Evolutionary conservation across 1,140 invertebrate species (phyloP), one percentile per base, ranked within the genome.

Genomic region (Polypedilum vanderplanki): DNA sequence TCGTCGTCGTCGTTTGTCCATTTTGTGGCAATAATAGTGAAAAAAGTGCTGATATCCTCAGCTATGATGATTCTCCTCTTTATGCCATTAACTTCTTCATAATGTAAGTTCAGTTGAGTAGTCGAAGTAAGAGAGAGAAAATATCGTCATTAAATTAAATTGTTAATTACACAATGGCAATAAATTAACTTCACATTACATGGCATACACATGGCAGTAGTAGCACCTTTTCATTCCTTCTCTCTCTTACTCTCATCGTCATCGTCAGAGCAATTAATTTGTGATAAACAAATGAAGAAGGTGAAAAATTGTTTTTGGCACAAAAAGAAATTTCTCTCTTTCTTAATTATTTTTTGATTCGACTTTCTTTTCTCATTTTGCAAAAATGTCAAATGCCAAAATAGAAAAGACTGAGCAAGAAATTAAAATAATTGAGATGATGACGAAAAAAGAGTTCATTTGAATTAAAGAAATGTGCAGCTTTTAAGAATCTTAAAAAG

Each of bases 211-310:
- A 33, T 33, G 24, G 24, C 24, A 33, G 5, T 33, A 33, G 1
- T 33, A 57, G 41, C 41, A 46, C 8, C 41, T 46, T 8, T 46
- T 10, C 7, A 10, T 46, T 15, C 46, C 46, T 57, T 9, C 5
- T 33, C 24, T 33, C 24, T 33, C 5, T 33, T 33, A n/a, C n/a
- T n/a, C n/a, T n/a, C n/a, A n/a, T n/a, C n/a, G n/a, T 33, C 24
- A 33, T 33, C 24, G 24, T 33, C 24, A 33, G 3, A 57, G 46
- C 46, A 57, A 57, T 57, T 57, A 57, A n/a, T 57, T 57, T 57
- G 46, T 57, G 46, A 57, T 57, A 57, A 57, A 57, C 46, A 57
- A 57, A 57, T 57, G 46, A 57, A n/a, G 46, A 57, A 57, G n/a
- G n/a, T 12, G 46, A 57, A 57, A 12, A 57, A 57, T 4, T 4